Evolutionary conservation across 2,797 vertebrate species (phyloP), one percentile per base, ranked within the genome.

Genomic region (Myotis findleyi): DNA sequence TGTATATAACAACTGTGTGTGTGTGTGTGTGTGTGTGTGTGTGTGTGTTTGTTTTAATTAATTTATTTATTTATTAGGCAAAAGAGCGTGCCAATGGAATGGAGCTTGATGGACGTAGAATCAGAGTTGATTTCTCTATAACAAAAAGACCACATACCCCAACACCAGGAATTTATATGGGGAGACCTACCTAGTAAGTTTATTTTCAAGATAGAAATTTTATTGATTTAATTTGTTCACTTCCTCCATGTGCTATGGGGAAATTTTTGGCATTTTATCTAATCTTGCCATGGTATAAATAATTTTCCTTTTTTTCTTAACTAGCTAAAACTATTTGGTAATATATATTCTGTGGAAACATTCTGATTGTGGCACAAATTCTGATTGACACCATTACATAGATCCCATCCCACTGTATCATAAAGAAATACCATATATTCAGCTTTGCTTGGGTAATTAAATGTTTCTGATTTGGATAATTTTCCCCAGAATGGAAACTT

Each of bases 141-240:
- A 99, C 99, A 21, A 99, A 99, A 98, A 99, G 99, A 97, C 99
- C 99, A 91, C 99, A 99, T 98, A 99, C 99, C 9, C 99, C 99
- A 62, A 99, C 99, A 23, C 99, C 99, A 97, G 99, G 99, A 96
- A 99, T 99, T 97, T 99, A 99, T 89, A 99, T 99, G 99, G 99
- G 99, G 69, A 99, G 99, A 95, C 99, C 99, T 62, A 99, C 99
- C 94, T 99, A 99, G 99, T 99, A 98, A 99, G 99, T 98, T 68
- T 66, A 11, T 85, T 62, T 95, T 41, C 9, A 47, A 47, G 55
- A 4, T 87, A 41, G 81, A 89, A 57, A 57, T 80, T 13, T 44
- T 20, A 59, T 77, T 21, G 13, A 14, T 75, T 89, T 2, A 27
- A 2, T 85, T 80, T 66, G 38, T 59, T 66, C 3, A 20, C 20